Percentiles rank a stretch among this genome's conserved stretches.
Evolutionary conservation across 2,797 vertebrate genomes (phyloP).

Genomic region (Cirrhinus mrigala): DNA sequence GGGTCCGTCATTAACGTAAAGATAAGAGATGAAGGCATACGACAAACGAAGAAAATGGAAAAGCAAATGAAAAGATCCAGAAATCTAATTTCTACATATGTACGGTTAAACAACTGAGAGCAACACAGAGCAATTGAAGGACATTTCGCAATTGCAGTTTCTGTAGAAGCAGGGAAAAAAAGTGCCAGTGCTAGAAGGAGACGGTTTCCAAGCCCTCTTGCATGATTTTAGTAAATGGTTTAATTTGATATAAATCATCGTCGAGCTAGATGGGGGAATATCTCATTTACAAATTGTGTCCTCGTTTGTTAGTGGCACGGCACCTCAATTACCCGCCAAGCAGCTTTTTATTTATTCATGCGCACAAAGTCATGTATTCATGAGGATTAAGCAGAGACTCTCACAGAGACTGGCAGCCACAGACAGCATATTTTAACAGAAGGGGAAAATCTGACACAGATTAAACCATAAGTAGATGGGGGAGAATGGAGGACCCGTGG

Average conservation of each 20-base stretch:
- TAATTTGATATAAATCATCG: constrained; percentile 76
- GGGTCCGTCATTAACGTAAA: constrained; percentile 13
- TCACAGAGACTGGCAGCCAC: constrained; percentile 81
- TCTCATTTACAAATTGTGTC: constrained; percentile 82
- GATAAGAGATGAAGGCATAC: constrained; percentile 20
- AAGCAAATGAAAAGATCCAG: not conserved
- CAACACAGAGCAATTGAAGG: constrained; percentile 30
- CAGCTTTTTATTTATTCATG: constrained; percentile 88
- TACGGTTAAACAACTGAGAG: constrained; percentile 26
- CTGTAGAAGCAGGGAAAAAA: constrained; percentile 1
- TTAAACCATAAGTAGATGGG: constrained; percentile 70
- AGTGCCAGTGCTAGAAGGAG: constrained; percentile 13
- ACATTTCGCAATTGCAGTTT: constrained; percentile 19
- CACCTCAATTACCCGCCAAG: constrained; percentile 85
- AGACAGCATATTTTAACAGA: constrained; percentile 85
- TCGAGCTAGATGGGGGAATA: constrained; percentile 70
- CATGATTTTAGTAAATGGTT: constrained; percentile 72
- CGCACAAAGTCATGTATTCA: constrained; percentile 86
- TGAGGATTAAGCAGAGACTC: constrained; percentile 85
- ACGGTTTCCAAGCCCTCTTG: constrained; percentile 54
- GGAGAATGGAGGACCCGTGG: constrained; percentile 63
- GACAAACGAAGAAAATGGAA: not conserved
- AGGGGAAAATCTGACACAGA: constrained; percentile 79
- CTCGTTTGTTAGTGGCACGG: constrained; percentile 82
- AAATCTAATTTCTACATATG: constrained; percentile 10